phyloP scores from a whole-genome alignment of 2,797 vertebrate genomes.

The Rachycentron canadum region DNA sequence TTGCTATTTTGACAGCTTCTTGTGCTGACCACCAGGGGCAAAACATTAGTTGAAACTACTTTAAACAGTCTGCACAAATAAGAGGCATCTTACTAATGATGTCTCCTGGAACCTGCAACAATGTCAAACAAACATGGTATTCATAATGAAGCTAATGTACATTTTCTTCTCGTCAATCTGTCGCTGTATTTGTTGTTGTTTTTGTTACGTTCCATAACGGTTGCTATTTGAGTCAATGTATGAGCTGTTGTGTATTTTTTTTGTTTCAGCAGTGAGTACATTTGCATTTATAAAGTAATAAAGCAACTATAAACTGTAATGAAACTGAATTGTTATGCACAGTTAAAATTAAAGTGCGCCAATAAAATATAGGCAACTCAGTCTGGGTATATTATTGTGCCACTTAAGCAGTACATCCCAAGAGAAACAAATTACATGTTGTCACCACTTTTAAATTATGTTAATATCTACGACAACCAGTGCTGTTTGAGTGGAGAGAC shows the following conservation, averaged over 20 bases:
- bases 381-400: constrained; percentile 33
- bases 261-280: constrained; percentile 8
- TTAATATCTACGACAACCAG: constrained; percentile 34
- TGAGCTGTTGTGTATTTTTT: constrained; percentile 14
- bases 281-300: constrained; percentile 20
- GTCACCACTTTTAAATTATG: constrained; percentile 46
- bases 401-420: constrained; percentile 47
- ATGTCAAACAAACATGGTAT: background rate
- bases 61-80: background rate
- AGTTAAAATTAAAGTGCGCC: constrained; percentile 34
- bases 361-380: constrained; percentile 32
- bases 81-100: too few relatives aligned
- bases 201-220: background rate
- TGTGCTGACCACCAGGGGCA: background rate
- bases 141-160: background rate
- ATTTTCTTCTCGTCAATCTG: background rate
- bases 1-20: background rate
- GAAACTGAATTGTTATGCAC: constrained; percentile 27
- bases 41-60: background rate
- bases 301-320: constrained; percentile 41
- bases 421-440: constrained; percentile 59
- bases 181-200: background rate
- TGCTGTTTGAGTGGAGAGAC: constrained; percentile 15
- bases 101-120: background rate
- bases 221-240: background rate